A percentile compares a stretch with the other conserved stretches of the same genome.
Evolutionary conservation across 2,888 invertebrate genomes (phyloP).

Genomic region (Incurvaria masculella): DNA sequence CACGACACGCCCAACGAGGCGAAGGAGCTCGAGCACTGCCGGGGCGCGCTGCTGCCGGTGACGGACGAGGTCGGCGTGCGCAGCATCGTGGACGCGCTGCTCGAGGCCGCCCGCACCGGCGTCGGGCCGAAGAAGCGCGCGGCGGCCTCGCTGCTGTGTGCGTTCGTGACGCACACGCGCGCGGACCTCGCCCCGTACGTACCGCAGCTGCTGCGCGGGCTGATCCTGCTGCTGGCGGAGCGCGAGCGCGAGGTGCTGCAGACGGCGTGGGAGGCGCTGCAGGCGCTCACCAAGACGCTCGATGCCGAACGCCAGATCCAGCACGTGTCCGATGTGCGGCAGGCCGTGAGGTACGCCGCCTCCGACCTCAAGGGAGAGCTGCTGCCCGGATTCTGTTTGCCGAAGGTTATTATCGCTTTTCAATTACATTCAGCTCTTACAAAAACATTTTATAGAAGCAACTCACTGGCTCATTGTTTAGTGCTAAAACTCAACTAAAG

Average conservation of each 20-base stretch:
- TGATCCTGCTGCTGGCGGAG: slow-evolving; percentile 82
- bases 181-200: slow-evolving; percentile 87
- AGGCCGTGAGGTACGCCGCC: slow-evolving; percentile 88
- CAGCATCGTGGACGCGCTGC: slow-evolving; percentile 81
- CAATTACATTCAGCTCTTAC: too few relatives aligned
- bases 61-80: slow-evolving; percentile 84
- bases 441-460: too few relatives aligned
- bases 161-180: slow-evolving; percentile 86
- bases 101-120: slow-evolving; percentile 66
- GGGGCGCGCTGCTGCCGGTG: slow-evolving; percentile 89
- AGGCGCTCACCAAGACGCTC: slow-evolving; percentile 84
- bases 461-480: too few relatives aligned
- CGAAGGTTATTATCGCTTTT: too few relatives aligned
- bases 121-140: slow-evolving; percentile 62
- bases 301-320: slow-evolving; percentile 81
- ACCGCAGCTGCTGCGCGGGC: slow-evolving; percentile 81
- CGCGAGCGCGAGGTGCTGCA: slow-evolving; percentile 75
- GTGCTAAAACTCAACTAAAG: too few relatives aligned
- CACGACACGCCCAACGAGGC: slow-evolving; percentile 63
- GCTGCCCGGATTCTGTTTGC: slow-evolving; percentile 90
- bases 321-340: slow-evolving; percentile 86
- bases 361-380: slow-evolving; percentile 80
- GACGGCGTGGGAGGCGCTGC: slow-evolving; percentile 89
- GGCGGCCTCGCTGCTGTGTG: slow-evolving; percentile 84
- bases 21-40: slow-evolving; percentile 86